phyloP scores from a whole-genome alignment of 2,113 vertebrate species.

The Calypte anna region DNA sequence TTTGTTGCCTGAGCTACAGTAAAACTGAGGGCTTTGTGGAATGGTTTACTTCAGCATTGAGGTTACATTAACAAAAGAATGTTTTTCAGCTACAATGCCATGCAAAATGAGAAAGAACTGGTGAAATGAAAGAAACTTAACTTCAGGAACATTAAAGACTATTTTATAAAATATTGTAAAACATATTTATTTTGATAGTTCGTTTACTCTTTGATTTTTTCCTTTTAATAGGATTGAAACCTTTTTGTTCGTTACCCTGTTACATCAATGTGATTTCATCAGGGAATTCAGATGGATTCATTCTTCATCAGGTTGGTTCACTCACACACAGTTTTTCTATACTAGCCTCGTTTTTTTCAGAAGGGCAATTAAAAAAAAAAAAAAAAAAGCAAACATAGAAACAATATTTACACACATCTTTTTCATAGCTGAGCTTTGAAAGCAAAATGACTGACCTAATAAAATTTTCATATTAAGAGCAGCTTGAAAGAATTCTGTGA shows the following conservation, averaged over 20 bases:
- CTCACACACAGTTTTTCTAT: not conserved
- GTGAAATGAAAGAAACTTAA: conserved; percentile 51
- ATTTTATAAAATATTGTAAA: conserved; percentile 44
- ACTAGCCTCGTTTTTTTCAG: not conserved
- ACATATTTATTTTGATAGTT: conserved; percentile 37
- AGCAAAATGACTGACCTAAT: not conserved
- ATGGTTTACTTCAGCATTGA: conserved; percentile 54
- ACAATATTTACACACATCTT: not conserved
- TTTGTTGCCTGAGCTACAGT: conserved; percentile 69
- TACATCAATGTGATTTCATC: conserved; percentile 31
- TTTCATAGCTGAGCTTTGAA: not conserved
- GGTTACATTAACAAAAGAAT: conserved; percentile 57
- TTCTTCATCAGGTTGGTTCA: not conserved
- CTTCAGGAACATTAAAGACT: conserved; percentile 12
- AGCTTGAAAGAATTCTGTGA: not conserved
- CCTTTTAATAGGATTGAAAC: conserved; percentile 11
- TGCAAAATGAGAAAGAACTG: conserved; percentile 53
- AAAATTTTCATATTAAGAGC: not conserved
- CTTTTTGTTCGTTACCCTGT: conserved; percentile 13
- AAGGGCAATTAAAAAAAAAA: not conserved
- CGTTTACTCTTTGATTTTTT: conserved; percentile 28
- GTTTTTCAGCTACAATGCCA: conserved; percentile 44
- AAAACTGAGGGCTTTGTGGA: conserved; percentile 51
- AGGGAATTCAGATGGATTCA: not conserved
- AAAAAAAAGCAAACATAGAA: not conserved